phyloP scores from a whole-genome alignment of 2,888 invertebrate genomes.

The Bhutanitis thaidina region DNA sequence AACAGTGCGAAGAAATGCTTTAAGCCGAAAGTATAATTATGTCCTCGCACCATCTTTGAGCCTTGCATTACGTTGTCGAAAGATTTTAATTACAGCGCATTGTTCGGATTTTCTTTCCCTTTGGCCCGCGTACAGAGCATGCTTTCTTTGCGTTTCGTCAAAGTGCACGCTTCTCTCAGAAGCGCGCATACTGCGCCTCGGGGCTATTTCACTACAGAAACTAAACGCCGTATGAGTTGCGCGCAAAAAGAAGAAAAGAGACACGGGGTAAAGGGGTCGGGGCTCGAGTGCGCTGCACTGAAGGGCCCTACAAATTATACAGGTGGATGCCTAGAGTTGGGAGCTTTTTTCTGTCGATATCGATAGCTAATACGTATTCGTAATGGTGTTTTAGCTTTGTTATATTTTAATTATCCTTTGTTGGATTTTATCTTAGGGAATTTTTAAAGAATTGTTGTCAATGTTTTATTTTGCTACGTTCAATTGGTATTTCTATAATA shows the following conservation, averaged over 20 bases:
- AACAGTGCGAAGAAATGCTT: neutral
- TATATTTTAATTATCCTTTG: neutral
- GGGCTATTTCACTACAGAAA: conserved; percentile 16
- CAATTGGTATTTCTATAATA: no score
- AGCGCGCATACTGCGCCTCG: neutral
- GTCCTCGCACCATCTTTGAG: neutral
- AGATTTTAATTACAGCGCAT: conserved; percentile 10
- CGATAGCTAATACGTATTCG: neutral
- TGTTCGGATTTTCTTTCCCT: neutral
- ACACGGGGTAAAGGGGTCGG: conserved; percentile 57
- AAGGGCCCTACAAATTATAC: conserved; percentile 62
- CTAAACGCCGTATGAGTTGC: conserved; percentile 23
- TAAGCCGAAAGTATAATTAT: conserved; percentile 2
- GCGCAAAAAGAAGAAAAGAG: conserved; percentile 41
- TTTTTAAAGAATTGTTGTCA: neutral
- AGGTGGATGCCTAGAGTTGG: conserved; percentile 45
- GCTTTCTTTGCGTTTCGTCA: conserved; percentile 4
- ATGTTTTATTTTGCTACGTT: neutral
- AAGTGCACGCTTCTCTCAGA: neutral
- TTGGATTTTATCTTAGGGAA: conserved; percentile 23
- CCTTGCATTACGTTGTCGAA: neutral
- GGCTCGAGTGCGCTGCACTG: conserved; percentile 42
- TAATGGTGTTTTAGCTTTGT: neutral
- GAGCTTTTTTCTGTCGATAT: conserved; percentile 22
- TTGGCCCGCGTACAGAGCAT: neutral